Percentiles rank a stretch among this genome's conserved stretches.
Conservation (phyloP, 1,140 invertebrate genomes). For the Hyles vespertilio region DNA sequence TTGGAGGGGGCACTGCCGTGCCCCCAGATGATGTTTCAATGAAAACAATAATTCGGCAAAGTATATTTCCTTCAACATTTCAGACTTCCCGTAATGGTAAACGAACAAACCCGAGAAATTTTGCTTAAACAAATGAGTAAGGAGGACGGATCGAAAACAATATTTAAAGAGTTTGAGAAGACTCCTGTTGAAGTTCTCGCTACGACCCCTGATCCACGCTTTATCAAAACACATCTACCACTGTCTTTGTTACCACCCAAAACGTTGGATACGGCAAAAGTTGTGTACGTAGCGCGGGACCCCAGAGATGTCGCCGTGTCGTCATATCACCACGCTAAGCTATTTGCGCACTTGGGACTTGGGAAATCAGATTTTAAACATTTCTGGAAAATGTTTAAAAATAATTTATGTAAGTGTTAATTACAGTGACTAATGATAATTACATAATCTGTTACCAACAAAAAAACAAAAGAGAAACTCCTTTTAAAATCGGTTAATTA, state of each 20-base stretch:
- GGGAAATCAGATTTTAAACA: conserved; percentile 79
- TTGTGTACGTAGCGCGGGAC: conserved; percentile 86
- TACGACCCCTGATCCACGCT: conserved; percentile 67
- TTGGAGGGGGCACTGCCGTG: no score
- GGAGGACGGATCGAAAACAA: not conserved
- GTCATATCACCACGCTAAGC: conserved; percentile 78
- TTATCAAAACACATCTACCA: conserved; percentile 85
- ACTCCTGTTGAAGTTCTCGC: no score
- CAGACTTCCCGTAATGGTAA: no score
- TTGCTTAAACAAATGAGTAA: no score
- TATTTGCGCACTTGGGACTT: conserved; percentile 82
- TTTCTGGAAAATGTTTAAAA: conserved; percentile 84
- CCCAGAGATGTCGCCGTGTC: conserved; percentile 89
- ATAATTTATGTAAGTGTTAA: conserved; percentile 77
- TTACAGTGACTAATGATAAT: no score
- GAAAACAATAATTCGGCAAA: no score
- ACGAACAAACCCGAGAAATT: no score
- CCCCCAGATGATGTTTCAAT: no score
- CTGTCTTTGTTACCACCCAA: conserved; percentile 77
- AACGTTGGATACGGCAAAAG: conserved; percentile 53
- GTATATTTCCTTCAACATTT: no score
- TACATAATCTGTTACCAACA: no score
- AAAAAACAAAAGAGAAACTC: no score
- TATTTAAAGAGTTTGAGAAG: not conserved
- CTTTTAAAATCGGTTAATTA: no score